Conservation (phyloP, 2,113 vertebrate species). For the Eptesicus fuscus region DNA sequence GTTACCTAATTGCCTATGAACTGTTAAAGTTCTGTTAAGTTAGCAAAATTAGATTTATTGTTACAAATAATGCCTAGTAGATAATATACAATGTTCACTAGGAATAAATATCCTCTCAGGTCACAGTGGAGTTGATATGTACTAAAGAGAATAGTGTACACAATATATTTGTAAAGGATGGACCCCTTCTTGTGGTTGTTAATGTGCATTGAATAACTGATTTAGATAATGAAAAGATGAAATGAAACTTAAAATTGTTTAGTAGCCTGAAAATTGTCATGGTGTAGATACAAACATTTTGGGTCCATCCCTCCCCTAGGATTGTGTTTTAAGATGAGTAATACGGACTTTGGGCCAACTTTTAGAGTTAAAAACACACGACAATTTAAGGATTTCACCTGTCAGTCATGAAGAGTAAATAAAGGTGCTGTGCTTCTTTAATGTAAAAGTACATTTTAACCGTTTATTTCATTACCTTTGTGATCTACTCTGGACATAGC, state of each 20-base stretch:
- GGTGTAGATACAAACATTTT: not conserved
- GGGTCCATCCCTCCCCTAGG: not conserved
- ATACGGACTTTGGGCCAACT: not conserved
- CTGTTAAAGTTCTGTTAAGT: not conserved
- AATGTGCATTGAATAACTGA: not conserved
- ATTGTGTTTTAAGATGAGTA: not conserved
- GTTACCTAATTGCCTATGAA: not conserved
- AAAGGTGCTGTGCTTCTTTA: not conserved
- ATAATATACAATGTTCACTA: conserved; percentile 1
- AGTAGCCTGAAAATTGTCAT: not conserved
- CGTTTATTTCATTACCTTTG: not conserved
- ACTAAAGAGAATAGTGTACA: not conserved
- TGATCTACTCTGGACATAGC: not conserved
- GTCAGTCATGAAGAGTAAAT: not conserved
- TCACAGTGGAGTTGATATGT: not conserved
- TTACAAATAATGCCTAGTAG: not conserved
- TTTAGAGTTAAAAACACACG: not conserved
- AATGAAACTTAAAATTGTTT: not conserved
- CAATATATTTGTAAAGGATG: not conserved
- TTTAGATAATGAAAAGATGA: not conserved
- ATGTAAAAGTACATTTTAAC: conserved; percentile 1
- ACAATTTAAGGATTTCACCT: not conserved
- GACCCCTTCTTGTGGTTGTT: not conserved
- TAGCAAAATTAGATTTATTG: conserved; percentile 1
- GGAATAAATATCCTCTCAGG: not conserved